Evolutionary conservation across 2,797 vertebrate species (phyloP).

Genomic region (Sibirionetta formosa): DNA sequence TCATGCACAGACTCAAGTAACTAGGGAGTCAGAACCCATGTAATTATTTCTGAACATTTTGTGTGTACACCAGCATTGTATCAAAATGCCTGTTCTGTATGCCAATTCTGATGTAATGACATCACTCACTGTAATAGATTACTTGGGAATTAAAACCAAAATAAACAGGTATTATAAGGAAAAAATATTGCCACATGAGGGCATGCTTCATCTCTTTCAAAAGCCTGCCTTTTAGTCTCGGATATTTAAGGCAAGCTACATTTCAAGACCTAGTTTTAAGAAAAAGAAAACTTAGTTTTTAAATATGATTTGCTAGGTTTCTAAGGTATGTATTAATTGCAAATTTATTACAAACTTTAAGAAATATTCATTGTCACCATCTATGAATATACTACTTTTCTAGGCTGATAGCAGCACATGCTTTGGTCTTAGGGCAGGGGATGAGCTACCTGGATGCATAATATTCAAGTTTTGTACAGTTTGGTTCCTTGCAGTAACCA

Average conservation of each 20-base stretch:
- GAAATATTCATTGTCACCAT: background rate
- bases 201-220: constrained; percentile 63
- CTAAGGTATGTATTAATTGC: background rate
- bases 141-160: constrained; percentile 28
- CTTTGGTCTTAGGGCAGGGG: background rate
- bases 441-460: background rate
- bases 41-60: constrained; percentile 8
- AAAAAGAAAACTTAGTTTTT: constrained; percentile 26
- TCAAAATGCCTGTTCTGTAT: background rate
- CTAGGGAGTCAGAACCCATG: background rate
- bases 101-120: background rate
- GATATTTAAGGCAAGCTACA: constrained; percentile 14
- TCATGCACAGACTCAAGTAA: background rate
- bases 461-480: background rate
- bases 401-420: background rate
- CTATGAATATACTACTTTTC: background rate
- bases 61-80: background rate
- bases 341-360: constrained; percentile 37
- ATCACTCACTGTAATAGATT: background rate
- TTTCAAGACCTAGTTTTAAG: background rate
- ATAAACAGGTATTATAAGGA: constrained; percentile 48
- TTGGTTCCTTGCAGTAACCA: background rate
- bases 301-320: constrained; percentile 10
- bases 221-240: background rate
- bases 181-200: constrained; percentile 73